A percentile compares a stretch with the other conserved stretches of the same genome.
phyloP scores from a whole-genome alignment of 2,797 vertebrate genomes.

The Antrozous pallidus region DNA sequence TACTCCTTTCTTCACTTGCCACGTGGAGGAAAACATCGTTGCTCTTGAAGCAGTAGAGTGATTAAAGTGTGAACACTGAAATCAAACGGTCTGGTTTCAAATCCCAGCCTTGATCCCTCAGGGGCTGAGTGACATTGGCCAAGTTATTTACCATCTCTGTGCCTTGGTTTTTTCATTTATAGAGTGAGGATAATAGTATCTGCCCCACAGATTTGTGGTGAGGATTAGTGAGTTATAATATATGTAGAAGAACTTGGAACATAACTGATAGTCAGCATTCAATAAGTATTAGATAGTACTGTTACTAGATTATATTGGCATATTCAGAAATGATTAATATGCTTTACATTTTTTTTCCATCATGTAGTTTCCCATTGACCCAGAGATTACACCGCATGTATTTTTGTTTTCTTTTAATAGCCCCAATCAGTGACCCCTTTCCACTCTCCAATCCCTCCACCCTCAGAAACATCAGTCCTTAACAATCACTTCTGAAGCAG shows the following conservation, averaged over 20 bases:
- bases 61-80: neutral
- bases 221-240: slow-evolving; percentile 1
- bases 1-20: neutral
- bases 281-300: neutral
- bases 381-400: slow-evolving; percentile 20
- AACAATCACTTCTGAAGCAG: neutral
- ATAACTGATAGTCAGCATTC: neutral
- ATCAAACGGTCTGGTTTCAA: neutral
- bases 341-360: slow-evolving; percentile 24
- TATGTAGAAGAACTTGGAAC: neutral
- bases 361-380: neutral
- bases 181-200: neutral
- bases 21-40: neutral
- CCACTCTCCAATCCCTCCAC: no score
- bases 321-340: neutral
- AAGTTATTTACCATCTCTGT: neutral
- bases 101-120: neutral
- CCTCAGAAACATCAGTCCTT: slow-evolving; percentile 40
- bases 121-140: neutral
- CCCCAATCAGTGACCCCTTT: neutral
- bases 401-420: slow-evolving; percentile 19
- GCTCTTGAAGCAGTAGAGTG: neutral
- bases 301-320: neutral
- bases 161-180: neutral
- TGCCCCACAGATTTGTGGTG: neutral